Base-by-base conservation (phyloP, 2,113 vertebrate genomes). In the Cryptotis parvus region DNA sequence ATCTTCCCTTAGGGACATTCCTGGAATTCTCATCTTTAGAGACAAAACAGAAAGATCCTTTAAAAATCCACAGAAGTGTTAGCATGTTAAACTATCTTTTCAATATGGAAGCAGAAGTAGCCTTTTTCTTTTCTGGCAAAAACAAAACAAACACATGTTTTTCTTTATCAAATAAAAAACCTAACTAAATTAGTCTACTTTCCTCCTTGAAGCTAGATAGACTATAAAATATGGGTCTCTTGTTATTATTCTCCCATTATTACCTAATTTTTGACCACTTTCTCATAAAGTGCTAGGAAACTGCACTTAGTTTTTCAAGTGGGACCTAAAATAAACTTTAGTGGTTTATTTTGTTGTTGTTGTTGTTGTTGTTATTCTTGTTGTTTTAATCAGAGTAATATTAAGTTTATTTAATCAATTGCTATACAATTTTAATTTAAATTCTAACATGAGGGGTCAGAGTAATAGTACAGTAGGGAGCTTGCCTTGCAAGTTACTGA, bases 1-100 rank as follows among this genome's bases (percentile, higher is more conserved):
- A 84, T 78, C 55, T 91, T 91, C 76, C 90, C 84, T 84, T 27
- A 81, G 89, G 80, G 49, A 79, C 68, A 95, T 95, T 94, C 91
- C 73, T 91, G 69, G 58, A 91, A 94, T 96, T 93, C 76, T 63
- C 69, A 70, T 61, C n/a, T 77, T 65, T 77, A 92, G 29, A 90
- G 55, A 84, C 73, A 84, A 79, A 96, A 80, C 33, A 83, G 43
- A 89, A 95, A 93, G 69, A 43, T 20, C n/a, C 27, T 86, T 92
- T 81, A 49, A 86, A 92, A 92, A 84, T 76, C 41, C 58, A 76
- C 24, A 74, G 7, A 84, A 39, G 39, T 77, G 63, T 90, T 83
- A 86, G 35, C 3, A 24, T 84, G 58, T 68, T 22, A 81, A 90
- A 93, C 58, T 41, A 88, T 22, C 11, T 58, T 88, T 79, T 78